Evolutionary conservation across 2,797 vertebrate genomes (phyloP), one percentile per base, ranked within the genome.

Genomic region (Fistularia tabacaria): DNA sequence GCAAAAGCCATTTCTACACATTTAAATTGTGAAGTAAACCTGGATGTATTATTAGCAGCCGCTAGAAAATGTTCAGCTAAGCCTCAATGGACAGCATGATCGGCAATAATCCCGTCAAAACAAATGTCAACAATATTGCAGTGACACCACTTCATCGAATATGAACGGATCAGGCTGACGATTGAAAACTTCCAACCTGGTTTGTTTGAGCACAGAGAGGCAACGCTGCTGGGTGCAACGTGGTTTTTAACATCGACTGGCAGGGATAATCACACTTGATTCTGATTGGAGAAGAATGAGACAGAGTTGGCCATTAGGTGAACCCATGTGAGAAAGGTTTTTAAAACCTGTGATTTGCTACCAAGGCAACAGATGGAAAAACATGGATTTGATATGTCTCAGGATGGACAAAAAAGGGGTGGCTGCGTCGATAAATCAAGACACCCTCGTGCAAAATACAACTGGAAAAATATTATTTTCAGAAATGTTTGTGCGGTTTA

Each of bases 331-430:
- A 88, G 65, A 81, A 80, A 84, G 80, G 40, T 47, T 69, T 74
- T 72, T 77, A 78, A 83, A 87, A 70, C 81, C 86, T 88, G 76
- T 88, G 80, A 91, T 91, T 91, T 90, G 87, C 85, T 88, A 80
- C 87, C 87, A 84, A 81, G 88, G 88, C 80, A 89, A 90, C 89
- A 84, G 81, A 89, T 79, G 63, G 76, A 74, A 76, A 75, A 54
- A 66, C 63, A 73, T 70, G 80, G 80, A 77, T 25, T 77, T 79
- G 74, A 73, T 74, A 62, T 53, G 56, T 69, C 64, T 71, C 53
- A 51, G 74, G 59, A 59, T 49, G 47, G 42, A 64, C 45, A 43
- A 78, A 75, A 66, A 80, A 79, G 51, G 63, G 68, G 9, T 62
- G 46, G 51, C 52, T 41, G 10, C 8, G 7, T 40, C 10, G 38